Base-by-base conservation (phyloP, 2,113 vertebrate species). In the Anhinga anhinga region DNA sequence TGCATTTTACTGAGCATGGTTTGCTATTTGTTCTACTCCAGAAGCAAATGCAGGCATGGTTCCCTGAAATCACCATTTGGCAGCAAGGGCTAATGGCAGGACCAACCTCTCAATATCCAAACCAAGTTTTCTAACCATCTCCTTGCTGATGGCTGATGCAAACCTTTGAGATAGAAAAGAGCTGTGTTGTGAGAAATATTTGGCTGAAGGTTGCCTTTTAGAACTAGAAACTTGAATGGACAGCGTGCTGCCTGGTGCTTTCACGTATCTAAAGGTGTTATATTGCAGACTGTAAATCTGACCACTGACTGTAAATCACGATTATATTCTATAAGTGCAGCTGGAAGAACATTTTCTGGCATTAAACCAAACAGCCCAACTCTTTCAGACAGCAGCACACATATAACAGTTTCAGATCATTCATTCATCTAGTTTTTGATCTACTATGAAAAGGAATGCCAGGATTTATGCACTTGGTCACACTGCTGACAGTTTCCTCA, bases 381-480 rank as follows among this genome's bases (percentile, higher is more conserved):
- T 76, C 27, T 84, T 85, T 92, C 79, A 92, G 88, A 45, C 72
- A 94, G 91, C 65, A 79, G 61, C 66, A 45, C 59, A 34, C 58
- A 25, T 44, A 44, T 53, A 91, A 73, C 52, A 55, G 38, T 85
- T 94, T 97, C 71, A 83, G 74, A 80, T 95, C n/a, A 5, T 82
- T 93, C 93, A 90, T 77, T 78, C 1, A 3, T 80, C 74, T 45
- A 62, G 53, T 7, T 89, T 95, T 91, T 95, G 81, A 97, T 95
- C 88, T 94, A 59, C 66, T 93, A 50, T 91, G 91, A 73, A 96
- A 93, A 87, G 81, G 82, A 95, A 94, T 85, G 42, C 63, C n/a
- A 42, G 82, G 44, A 95, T 94, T 89, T 95, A 95, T 97, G 86
- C 56, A 77, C 73, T 77, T 84, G 74, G 70, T 87, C 78, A 85